These are phyloP conservation scores for Drosophila lacertosa DNA, from an alignment of 1,140 invertebrate species.

Conservation along the genomic window DNA sequence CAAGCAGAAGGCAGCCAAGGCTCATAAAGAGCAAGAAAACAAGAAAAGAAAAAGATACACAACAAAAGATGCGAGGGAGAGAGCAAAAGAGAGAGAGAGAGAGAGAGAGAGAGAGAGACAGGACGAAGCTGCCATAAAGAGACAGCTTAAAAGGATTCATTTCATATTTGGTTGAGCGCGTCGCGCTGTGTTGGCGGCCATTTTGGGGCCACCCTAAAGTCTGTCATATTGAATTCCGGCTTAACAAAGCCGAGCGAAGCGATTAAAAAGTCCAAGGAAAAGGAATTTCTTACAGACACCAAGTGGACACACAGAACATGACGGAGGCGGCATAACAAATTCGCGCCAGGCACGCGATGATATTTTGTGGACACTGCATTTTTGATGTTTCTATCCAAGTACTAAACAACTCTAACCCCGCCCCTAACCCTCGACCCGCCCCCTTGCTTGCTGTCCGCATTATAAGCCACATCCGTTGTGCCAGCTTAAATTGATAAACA, in stretches of 20 bases:
- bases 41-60: neutral
- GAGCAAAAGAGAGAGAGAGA: conserved; percentile 5
- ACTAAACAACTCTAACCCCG: conserved; percentile 22
- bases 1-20: conserved; percentile 34
- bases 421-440: conserved; percentile 1
- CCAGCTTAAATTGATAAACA: conserved; percentile 79
- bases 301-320: conserved; percentile 65
- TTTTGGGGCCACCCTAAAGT: conserved; percentile 41
- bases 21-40: conserved; percentile 16
- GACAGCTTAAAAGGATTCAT: conserved; percentile 65
- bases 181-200: conserved; percentile 51
- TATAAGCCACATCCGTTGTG: conserved; percentile 76
- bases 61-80: too few relatives aligned
- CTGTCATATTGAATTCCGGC: conserved; percentile 49
- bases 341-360: conserved; percentile 71
- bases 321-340: conserved; percentile 73
- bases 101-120: neutral
- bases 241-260: conserved; percentile 30
- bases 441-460: conserved; percentile 37
- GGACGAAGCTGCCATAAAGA: neutral
- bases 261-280: conserved; percentile 34
- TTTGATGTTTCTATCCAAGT: conserved; percentile 75
- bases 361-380: conserved; percentile 59
- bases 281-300: conserved; percentile 42
- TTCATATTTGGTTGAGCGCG: conserved; percentile 72